These are phyloP conservation scores for Rhamphomyia laevipes DNA, from an alignment of 2,888 invertebrate genomes.

Conservation along the genomic window DNA sequence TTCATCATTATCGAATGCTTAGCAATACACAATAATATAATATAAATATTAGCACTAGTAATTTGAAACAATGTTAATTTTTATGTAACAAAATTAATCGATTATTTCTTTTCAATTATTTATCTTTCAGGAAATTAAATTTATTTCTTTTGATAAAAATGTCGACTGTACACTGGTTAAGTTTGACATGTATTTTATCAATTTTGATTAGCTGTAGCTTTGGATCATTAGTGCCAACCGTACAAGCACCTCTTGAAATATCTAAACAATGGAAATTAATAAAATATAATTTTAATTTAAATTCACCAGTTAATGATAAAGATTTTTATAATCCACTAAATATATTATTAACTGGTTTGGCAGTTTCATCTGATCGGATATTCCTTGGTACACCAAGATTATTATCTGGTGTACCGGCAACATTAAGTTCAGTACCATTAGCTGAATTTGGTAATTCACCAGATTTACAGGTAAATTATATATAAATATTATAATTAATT, in stretches of 20 bases:
- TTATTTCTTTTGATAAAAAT: too few species aligned
- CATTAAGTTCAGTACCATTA: slow-evolving; percentile 56
- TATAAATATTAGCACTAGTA: too few species aligned
- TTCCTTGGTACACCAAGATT: slow-evolving; percentile 67
- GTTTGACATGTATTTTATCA: too few species aligned
- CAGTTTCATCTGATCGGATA: slow-evolving; percentile 56
- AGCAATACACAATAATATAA: too few species aligned
- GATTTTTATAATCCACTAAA: slow-evolving; percentile 49
- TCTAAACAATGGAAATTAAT: slow-evolving; percentile 58
- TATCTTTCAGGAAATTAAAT: too few species aligned
- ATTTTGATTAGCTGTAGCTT: too few species aligned
- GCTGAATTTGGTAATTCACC: slow-evolving; percentile 57
- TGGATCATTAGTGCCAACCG: not conserved
- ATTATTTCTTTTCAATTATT: too few species aligned
- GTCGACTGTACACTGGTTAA: too few species aligned
- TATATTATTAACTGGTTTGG: slow-evolving; percentile 65
- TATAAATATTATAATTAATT: not conserved
- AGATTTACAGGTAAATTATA: slow-evolving; percentile 43
- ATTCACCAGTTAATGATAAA: slow-evolving; percentile 43
- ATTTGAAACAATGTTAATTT: too few species aligned
- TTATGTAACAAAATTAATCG: too few species aligned
- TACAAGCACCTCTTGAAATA: not conserved
- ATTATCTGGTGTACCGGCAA: slow-evolving; percentile 63
- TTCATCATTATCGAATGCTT: too few species aligned
- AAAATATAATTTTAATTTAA: slow-evolving; percentile 53